phyloP scores from a whole-genome alignment of 2,888 invertebrate genomes.

The Cinara cedri region DNA sequence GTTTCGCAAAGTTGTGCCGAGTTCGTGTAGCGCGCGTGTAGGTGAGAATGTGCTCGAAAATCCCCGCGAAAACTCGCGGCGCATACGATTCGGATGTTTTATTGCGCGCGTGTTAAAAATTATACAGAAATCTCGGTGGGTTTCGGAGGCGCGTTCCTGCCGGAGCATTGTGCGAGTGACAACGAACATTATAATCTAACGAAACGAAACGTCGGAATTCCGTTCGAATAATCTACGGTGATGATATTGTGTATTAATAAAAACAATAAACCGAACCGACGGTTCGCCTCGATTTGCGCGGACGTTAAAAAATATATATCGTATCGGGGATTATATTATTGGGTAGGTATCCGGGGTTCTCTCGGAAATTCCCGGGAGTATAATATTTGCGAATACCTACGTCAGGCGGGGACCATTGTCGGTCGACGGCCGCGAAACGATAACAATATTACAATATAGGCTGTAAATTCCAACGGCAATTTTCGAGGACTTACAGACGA shows the following conservation, averaged over 20 bases:
- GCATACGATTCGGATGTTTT: too few relatives aligned
- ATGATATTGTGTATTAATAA: neutral
- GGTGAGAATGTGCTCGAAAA: neutral
- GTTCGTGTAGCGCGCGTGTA: too few relatives aligned
- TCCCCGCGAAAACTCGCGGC: neutral
- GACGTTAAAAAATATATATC: too few relatives aligned
- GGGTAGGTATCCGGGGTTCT: too few relatives aligned
- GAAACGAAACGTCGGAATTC: neutral
- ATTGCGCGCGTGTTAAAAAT: neutral
- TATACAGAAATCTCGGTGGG: slow-evolving; percentile 6
- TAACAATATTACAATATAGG: too few relatives aligned
- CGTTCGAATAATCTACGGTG: neutral
- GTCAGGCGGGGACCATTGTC: neutral
- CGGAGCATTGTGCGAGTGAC: neutral
- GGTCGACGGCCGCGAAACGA: too few relatives aligned
- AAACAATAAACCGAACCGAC: slow-evolving; percentile 2
- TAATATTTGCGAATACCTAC: neutral
- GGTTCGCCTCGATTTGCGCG: neutral
- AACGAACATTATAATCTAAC: neutral
- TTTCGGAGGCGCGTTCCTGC: slow-evolving; percentile 6
- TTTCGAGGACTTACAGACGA: too few relatives aligned
- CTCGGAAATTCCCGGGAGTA: too few relatives aligned
- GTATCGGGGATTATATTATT: too few relatives aligned
- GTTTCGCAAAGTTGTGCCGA: neutral
- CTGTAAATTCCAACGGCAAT: too few relatives aligned